Percentiles rank a stretch among this genome's conserved stretches.
These are phyloP conservation scores for Clarias gariepinus DNA, from an alignment of 2,113 vertebrate genomes.

Conservation along the genomic window DNA sequence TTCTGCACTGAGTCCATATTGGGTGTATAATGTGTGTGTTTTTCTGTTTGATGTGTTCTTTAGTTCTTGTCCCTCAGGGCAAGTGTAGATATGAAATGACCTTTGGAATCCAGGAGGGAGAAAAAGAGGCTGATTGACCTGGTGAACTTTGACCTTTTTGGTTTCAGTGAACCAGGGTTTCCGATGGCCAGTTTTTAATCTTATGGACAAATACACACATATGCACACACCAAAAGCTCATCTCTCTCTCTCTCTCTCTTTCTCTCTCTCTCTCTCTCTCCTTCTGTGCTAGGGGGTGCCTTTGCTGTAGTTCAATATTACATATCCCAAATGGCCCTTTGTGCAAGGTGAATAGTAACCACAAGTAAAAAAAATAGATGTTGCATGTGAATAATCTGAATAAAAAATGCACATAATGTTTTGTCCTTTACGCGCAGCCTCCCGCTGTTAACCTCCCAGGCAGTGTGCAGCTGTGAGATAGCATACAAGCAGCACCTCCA, in stretches of 20 bases:
- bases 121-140: constrained; percentile 47
- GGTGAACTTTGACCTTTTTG: constrained; percentile 47
- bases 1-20: not conserved
- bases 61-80: constrained; percentile 32
- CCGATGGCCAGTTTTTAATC: constrained; percentile 45
- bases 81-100: constrained; percentile 44
- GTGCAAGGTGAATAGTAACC: not conserved
- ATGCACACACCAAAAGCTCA: not conserved
- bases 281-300: not conserved
- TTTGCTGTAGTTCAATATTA: not conserved
- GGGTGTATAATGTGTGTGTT: constrained; percentile 32
- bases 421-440: not conserved
- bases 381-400: not conserved
- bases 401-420: not conserved
- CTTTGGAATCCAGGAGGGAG: constrained; percentile 39
- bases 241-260: too few species aligned
- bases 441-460: not conserved
- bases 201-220: constrained; percentile 32
- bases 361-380: not conserved
- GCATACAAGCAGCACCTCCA: constrained; percentile 31
- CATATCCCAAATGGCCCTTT: not conserved
- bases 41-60: constrained; percentile 26
- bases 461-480: not conserved
- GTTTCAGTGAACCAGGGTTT: constrained; percentile 28
- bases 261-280: too few species aligned